These are phyloP conservation scores for Hippasteria phrygiana DNA, from an alignment of 53 echinoderm and acorn worm genomes.

Conservation along the genomic window DNA sequence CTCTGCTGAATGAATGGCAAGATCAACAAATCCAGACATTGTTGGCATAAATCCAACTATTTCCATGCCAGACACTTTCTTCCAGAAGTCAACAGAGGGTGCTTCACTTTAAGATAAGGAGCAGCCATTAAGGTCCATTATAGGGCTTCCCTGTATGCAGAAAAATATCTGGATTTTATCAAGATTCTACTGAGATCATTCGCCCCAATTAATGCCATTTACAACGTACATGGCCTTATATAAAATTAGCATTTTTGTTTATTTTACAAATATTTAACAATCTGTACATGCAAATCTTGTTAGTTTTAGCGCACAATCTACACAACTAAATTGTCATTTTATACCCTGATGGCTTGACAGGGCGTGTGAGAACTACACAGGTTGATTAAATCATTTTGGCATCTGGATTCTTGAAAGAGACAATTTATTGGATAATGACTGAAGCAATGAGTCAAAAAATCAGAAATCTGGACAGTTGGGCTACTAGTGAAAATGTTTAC, in stretches of 20 bases:
- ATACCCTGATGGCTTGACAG: too few species aligned
- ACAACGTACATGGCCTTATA: background rate
- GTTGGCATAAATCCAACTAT: background rate
- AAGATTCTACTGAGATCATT: background rate
- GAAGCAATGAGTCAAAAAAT: too few species aligned
- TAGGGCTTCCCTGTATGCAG: background rate
- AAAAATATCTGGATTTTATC: background rate
- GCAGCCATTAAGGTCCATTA: background rate
- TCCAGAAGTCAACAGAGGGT: background rate
- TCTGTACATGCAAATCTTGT: background rate
- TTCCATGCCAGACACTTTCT: background rate
- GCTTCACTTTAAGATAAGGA: background rate
- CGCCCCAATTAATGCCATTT: background rate
- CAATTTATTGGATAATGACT: too few species aligned
- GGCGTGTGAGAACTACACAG: too few species aligned
- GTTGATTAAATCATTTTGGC: too few species aligned
- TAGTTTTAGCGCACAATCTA: too few species aligned
- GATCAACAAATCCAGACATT: background rate
- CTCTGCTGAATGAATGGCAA: background rate
- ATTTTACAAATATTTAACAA: background rate
- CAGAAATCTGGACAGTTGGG: too few species aligned
- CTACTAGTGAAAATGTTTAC: too few species aligned
- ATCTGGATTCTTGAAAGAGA: too few species aligned
- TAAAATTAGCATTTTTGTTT: conserved; percentile 21
- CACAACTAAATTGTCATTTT: too few species aligned